Evolutionary conservation across 2,888 invertebrate species (phyloP), one percentile per base, ranked within the genome.

Genomic region (Ectemnius cavifrons): DNA sequence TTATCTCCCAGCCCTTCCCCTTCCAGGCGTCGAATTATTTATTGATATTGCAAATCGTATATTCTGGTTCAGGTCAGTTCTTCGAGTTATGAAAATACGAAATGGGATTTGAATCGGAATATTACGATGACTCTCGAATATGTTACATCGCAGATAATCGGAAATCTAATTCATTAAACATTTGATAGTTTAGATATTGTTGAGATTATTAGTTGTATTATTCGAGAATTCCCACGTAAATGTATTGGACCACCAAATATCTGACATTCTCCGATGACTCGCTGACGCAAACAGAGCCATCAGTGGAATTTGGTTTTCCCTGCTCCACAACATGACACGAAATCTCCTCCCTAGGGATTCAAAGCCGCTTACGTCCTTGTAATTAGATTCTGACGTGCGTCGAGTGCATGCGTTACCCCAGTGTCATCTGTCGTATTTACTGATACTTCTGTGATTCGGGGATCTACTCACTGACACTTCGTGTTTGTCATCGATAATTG

Each of bases 311-410:
- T 8, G 37, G 37, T 37, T 37, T 37, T 37, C 37, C 37, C 11
- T 6, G 37, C 8, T 37, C 11, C 37, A 11, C 11, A 37, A 37
- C 11, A 37, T 8, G 37, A 37, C 37, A 37, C 37, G 37, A 11
- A 23, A 37, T 37, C 8, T 37, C 37, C 37, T 16, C 75, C 81
- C 75, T 60, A 49, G 67, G 84, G 81, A 28, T 66, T 71, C 56
- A 63, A 73, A 87, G 78, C 77, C 72, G 82, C 84, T 84, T 84
- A 80, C 76, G 72, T 67, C 72, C 73, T 82, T 85, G 85, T 90
- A 89, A 90, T 89, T 89, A 85, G 86, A 85, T 86, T 89, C 87
- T 85, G 85, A 88, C 87, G 79, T 79, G 83, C 76, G 66, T 71
- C 63, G 61, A 63, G 67, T 62, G 74, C 71, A 70, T 63, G 66